These are phyloP conservation scores for Tethea ocularis DNA, from an alignment of 2,888 invertebrate genomes.

Conservation along the genomic window DNA sequence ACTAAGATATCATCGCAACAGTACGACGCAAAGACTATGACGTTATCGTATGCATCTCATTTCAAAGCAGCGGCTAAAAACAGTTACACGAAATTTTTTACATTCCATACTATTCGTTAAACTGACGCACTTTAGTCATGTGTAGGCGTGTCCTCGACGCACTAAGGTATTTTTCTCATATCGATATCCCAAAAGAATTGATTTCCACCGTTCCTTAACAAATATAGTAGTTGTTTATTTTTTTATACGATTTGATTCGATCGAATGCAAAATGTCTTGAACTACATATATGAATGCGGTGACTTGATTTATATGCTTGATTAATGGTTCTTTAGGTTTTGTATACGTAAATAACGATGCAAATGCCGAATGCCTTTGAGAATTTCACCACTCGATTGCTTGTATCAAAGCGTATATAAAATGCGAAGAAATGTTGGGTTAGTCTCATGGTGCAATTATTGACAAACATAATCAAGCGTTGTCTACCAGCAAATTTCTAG, in stretches of 20 bases:
- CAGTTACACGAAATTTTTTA: slow-evolving; percentile 71
- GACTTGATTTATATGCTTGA: slow-evolving; percentile 30
- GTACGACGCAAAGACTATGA: slow-evolving; percentile 33
- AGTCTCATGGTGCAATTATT: slow-evolving; percentile 10
- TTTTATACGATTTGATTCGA: not conserved
- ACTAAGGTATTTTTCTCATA: slow-evolving; percentile 14
- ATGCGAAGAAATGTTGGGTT: not conserved
- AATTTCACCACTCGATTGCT: not conserved
- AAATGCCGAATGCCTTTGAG: not conserved
- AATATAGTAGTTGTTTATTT: slow-evolving; percentile 17
- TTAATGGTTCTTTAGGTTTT: slow-evolving; percentile 20
- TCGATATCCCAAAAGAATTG: slow-evolving; percentile 7
- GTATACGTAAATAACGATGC: not conserved
- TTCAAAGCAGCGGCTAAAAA: slow-evolving; percentile 42
- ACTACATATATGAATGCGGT: slow-evolving; percentile 27
- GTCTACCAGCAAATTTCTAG: slow-evolving; percentile 17
- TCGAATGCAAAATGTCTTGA: slow-evolving; percentile 10
- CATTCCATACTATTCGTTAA: slow-evolving; percentile 62
- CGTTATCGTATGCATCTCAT: slow-evolving; percentile 52
- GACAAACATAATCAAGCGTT: slow-evolving; percentile 9
- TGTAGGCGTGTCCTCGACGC: slow-evolving; percentile 45
- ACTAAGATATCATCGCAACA: slow-evolving; percentile 37
- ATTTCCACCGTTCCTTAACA: slow-evolving; percentile 10
- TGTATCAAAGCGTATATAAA: no score
- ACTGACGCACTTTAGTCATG: slow-evolving; percentile 39